Evolutionary conservation across 2,888 invertebrate species (phyloP), one percentile per base, ranked within the genome.

Genomic region (Panzeria rudis): DNA sequence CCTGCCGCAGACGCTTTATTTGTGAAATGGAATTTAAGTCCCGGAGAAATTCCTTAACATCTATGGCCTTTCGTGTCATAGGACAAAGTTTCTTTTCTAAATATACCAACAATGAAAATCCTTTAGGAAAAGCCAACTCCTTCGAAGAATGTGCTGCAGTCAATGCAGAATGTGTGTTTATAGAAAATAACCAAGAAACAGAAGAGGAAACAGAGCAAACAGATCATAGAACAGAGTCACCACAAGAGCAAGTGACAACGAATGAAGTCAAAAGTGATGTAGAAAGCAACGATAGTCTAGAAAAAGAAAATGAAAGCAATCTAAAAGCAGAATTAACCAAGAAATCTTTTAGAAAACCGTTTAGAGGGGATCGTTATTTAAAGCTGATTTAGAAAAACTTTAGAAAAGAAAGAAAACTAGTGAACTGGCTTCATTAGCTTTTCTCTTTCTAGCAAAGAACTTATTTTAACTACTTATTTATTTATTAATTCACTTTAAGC

Each of bases 11-110:
- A 83, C 93, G 93, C 80, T 94, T 94, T 87, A 91, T 94, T 9
- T 94, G 94, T 83, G 93, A 94, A 90, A 92, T 93, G 88, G 93
- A 94, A 86, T 93, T 92, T 85, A 92, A 91, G 35, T 92, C 93
- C 2, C 92, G 91, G 79, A 84, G 88, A 9, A 93, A 92, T 89
- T 90, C 92, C 11, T 66, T 92, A 52, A 91, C 91, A 3, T 88
- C 90, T 78, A 90, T 92, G 90, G 92, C 91, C 8, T 92, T 92
- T 86, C 90, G 92, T 17, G 89, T 93, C 38, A 88, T 93, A n/a
- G 92, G 92, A 3, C 90, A 89, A 11, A 91, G 91, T 7, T 89
- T 92, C 83, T 92, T 92, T 81, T 89, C 88, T 52, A 91, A 90
- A 87, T 92, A 92, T 64, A 89, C 90, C 9, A 91, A 91, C 61